Evolutionary conservation across 2,888 invertebrate genomes (phyloP).

Genomic region (Gonocerus acuteangulatus): DNA sequence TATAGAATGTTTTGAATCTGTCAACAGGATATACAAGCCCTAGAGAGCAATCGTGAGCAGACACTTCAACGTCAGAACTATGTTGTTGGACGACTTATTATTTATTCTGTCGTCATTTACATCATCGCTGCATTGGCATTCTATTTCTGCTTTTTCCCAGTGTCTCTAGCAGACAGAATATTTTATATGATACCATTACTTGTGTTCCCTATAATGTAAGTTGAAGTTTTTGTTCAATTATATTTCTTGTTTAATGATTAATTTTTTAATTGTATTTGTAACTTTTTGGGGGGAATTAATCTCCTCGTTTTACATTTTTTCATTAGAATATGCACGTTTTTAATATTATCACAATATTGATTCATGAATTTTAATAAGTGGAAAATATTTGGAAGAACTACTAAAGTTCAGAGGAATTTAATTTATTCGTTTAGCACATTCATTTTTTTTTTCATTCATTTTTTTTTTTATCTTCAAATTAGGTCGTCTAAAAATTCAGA

Average conservation of each 20-base stretch:
- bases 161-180: slow-evolving; percentile 63
- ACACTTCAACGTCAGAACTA: slow-evolving; percentile 75
- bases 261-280: slow-evolving; percentile 9
- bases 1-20: neutral
- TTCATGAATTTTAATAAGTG: no score
- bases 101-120: slow-evolving; percentile 49
- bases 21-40: slow-evolving; percentile 61
- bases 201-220: slow-evolving; percentile 78
- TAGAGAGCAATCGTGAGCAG: slow-evolving; percentile 69
- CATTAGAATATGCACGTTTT: no score
- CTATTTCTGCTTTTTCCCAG: slow-evolving; percentile 73
- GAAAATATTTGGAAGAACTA: no score
- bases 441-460: no score
- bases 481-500: no score
- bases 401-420: no score
- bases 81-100: slow-evolving; percentile 68
- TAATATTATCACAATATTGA: no score
- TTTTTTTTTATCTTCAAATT: no score
- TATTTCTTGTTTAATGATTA: neutral
- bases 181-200: slow-evolving; percentile 71
- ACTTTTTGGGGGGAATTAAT: no score
- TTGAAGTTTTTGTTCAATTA: neutral
- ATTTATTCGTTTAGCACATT: no score
- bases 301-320: no score
- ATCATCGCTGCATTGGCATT: slow-evolving; percentile 43